These are phyloP conservation scores for Coptotermes formosanus DNA, from an alignment of 1,140 invertebrate genomes.

Conservation along the genomic window DNA sequence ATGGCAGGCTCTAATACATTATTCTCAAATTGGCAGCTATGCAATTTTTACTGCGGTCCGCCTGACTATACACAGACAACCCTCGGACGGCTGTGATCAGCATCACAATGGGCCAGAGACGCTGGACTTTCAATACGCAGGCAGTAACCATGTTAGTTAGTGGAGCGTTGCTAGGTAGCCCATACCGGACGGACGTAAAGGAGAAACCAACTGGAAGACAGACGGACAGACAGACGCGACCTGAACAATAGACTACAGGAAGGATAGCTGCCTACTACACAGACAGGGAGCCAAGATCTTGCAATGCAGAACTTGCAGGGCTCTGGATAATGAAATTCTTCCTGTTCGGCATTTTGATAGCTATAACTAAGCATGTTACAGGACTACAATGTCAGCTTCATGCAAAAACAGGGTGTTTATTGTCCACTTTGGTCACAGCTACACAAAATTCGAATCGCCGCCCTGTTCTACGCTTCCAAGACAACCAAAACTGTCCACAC, in stretches of 20 bases:
- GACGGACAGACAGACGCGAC: neutral
- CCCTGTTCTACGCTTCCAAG: too few relatives aligned
- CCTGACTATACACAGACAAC: too few relatives aligned
- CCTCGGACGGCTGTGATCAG: neutral
- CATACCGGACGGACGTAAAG: neutral
- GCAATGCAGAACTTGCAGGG: neutral
- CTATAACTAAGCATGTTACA: neutral
- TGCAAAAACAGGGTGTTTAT: too few relatives aligned
- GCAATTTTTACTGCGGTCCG: too few relatives aligned
- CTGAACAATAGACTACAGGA: neutral
- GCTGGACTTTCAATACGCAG: neutral
- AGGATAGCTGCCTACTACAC: neutral
- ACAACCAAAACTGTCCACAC: too few relatives aligned
- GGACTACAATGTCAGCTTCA: too few relatives aligned
- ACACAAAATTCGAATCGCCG: too few relatives aligned
- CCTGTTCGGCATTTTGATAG: neutral
- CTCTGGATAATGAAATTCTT: neutral
- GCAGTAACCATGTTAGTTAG: neutral
- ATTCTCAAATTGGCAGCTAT: too few relatives aligned
- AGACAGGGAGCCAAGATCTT: neutral
- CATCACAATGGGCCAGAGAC: neutral
- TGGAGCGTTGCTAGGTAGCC: slow-evolving; percentile 7
- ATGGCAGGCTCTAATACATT: too few relatives aligned
- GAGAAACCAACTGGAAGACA: neutral
- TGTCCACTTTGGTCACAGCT: too few relatives aligned